These are phyloP conservation scores for Barnardius zonarius DNA, from an alignment of 2,113 vertebrate species.

Conservation along the genomic window DNA sequence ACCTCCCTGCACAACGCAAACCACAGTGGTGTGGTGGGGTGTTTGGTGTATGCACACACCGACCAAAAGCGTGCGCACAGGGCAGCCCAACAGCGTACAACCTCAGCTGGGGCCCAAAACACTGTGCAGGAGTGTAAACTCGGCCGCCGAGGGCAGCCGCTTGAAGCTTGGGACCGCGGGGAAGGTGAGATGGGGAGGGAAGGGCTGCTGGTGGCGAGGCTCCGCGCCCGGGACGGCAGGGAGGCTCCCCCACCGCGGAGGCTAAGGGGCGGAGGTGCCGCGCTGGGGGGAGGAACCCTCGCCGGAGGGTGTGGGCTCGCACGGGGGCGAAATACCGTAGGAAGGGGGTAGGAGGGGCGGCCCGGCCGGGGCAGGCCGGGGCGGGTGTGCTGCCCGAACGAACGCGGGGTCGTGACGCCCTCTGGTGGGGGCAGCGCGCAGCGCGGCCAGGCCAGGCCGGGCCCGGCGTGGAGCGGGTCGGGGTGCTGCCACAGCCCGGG, in stretches of 20 bases:
- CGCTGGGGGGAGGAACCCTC: no score
- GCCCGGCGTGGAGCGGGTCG: accelerated
- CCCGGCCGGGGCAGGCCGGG: background rate
- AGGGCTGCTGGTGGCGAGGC: no score
- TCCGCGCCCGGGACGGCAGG: no score
- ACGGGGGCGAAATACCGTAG: background rate
- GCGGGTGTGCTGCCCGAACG: background rate
- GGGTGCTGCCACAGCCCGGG: background rate
- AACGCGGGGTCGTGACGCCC: slow-evolving; percentile 35
- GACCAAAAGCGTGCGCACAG: accelerated
- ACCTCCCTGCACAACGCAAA: accelerated
- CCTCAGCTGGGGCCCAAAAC: accelerated
- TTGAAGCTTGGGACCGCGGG: background rate
- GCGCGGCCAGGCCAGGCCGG: no score
- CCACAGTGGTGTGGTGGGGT: background rate
- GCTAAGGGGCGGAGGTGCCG: background rate
- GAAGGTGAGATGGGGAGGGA: background rate
- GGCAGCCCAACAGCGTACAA: background rate
- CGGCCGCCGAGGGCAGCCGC: background rate
- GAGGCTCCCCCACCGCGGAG: no score
- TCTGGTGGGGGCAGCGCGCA: background rate
- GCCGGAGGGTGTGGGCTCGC: accelerated
- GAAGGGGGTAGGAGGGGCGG: background rate
- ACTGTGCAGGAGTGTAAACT: accelerated
- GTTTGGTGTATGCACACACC: accelerated